These are phyloP conservation scores for Clistopyga incitator DNA, from an alignment of 2,888 invertebrate species.

Conservation along the genomic window DNA sequence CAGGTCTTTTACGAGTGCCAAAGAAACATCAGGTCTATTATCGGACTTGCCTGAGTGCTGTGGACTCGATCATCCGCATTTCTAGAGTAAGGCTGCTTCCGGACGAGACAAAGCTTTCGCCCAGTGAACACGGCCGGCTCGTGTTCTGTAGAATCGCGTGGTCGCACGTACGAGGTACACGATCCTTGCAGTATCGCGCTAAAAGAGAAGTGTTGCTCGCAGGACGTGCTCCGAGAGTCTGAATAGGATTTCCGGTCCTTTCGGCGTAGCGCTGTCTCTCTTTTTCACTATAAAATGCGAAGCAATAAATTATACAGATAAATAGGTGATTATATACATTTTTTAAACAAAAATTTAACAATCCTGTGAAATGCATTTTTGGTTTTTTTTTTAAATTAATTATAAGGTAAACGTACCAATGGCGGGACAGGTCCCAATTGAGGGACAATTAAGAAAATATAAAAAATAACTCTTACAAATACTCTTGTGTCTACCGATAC, in stretches of 20 bases:
- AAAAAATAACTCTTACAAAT: no score
- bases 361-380: no score
- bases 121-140: slow-evolving; percentile 90
- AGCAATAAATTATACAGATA: neutral
- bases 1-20: no score
- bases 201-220: slow-evolving; percentile 91
- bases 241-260: slow-evolving; percentile 72
- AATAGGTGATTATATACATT: neutral
- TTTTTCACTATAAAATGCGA: slow-evolving; percentile 79
- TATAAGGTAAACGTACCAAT: no score
- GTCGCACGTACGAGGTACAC: slow-evolving; percentile 93
- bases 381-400: neutral
- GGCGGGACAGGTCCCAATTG: no score
- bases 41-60: slow-evolving; percentile 90
- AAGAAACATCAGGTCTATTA: neutral
- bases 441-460: no score
- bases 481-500: no score
- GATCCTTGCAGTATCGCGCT: slow-evolving; percentile 93
- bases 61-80: slow-evolving; percentile 92
- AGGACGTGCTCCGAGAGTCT: slow-evolving; percentile 81
- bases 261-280: slow-evolving; percentile 79
- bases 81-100: slow-evolving; percentile 93
- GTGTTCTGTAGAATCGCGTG: slow-evolving; percentile 89
- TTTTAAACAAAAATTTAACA: neutral
- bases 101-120: slow-evolving; percentile 93